Conservation (phyloP, 2,888 invertebrate species). For the Athalia rosae region DNA sequence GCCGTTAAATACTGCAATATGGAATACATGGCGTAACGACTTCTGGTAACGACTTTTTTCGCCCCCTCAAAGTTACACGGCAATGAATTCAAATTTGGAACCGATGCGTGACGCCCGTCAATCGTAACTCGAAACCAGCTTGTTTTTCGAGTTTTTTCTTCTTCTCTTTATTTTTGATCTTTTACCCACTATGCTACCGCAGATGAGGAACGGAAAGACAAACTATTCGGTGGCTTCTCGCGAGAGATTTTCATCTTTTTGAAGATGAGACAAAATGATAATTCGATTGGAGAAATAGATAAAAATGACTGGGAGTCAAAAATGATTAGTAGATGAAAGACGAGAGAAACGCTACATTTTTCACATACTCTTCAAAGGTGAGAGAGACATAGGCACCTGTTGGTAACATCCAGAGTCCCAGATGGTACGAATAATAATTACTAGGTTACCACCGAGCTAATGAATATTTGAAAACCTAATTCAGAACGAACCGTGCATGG, state of each 20-base stretch:
- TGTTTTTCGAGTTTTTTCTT: neutral
- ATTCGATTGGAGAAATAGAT: too few species aligned
- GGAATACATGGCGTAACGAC: neutral
- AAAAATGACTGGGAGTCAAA: too few species aligned
- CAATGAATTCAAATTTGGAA: slow-evolving; percentile 31
- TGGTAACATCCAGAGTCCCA: slow-evolving; percentile 54
- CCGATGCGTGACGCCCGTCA: slow-evolving; percentile 1
- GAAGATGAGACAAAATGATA: too few species aligned
- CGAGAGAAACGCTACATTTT: neutral
- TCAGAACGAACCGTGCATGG: neutral
- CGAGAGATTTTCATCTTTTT: too few species aligned
- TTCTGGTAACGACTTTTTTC: slow-evolving; percentile 18
- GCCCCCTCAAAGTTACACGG: neutral
- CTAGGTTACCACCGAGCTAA: slow-evolving; percentile 63
- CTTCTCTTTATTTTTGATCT: too few species aligned
- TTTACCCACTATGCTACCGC: too few species aligned
- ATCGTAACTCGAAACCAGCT: slow-evolving; percentile 15
- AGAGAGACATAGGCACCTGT: slow-evolving; percentile 47
- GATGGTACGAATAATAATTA: slow-evolving; percentile 67
- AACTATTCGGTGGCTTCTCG: too few species aligned
- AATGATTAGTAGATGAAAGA: too few species aligned
- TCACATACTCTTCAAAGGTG: slow-evolving; percentile 34
- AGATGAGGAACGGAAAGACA: too few species aligned
- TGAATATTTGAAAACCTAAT: slow-evolving; percentile 63
- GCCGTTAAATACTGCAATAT: neutral